These are phyloP conservation scores for Martes flavigula DNA, from an alignment of 2,797 vertebrate genomes.

Conservation along the genomic window DNA sequence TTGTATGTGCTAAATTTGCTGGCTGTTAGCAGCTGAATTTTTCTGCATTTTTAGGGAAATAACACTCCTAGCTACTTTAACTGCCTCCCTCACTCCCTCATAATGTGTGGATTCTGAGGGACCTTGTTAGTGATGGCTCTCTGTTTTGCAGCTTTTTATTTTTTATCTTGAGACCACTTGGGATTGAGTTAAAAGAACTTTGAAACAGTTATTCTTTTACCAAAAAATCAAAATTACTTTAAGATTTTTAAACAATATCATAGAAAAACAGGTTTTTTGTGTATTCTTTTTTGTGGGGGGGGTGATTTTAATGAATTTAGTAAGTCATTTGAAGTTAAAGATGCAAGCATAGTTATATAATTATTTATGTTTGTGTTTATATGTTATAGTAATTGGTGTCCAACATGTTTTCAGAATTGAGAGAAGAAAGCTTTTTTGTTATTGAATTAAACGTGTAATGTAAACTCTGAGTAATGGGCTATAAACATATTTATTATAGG, in stretches of 20 bases:
- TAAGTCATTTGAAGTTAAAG: background rate
- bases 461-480: background rate
- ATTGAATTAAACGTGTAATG: slow-evolving; percentile 10
- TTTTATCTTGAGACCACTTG: slow-evolving; percentile 11
- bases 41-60: slow-evolving; percentile 17
- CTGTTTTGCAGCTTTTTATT: slow-evolving; percentile 32
- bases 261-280: background rate
- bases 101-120: background rate
- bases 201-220: background rate
- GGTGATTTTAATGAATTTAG: background rate
- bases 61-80: slow-evolving; percentile 9
- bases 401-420: background rate
- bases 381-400: background rate
- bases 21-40: background rate
- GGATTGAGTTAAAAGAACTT: slow-evolving; percentile 29
- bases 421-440: background rate
- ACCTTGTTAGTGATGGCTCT: slow-evolving; percentile 37
- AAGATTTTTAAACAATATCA: background rate
- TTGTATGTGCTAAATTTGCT: background rate
- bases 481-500: background rate
- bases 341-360: background rate
- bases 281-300: background rate
- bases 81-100: background rate
- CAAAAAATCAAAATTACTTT: background rate
- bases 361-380: background rate